A percentile compares a stretch with the other conserved stretches of the same genome.
These are phyloP conservation scores for Lepidostoma basale DNA, from an alignment of 1,140 invertebrate species.

Conservation along the genomic window DNA sequence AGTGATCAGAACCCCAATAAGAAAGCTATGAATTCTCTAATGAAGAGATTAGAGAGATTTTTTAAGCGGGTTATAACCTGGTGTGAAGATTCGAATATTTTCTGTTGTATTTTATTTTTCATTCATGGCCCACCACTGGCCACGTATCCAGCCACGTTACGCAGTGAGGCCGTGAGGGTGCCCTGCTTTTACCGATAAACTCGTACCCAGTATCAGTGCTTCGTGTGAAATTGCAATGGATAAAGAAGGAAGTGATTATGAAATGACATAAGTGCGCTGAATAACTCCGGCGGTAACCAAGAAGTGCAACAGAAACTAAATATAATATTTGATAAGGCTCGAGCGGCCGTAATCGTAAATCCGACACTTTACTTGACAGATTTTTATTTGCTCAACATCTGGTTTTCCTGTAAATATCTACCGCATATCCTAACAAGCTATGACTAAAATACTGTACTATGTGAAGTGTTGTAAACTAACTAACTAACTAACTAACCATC, in stretches of 20 bases:
- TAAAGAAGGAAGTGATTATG: constrained; percentile 41
- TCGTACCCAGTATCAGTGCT: constrained; percentile 22
- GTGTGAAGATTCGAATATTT: too few relatives aligned
- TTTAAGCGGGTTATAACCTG: too few relatives aligned
- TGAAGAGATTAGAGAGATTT: too few relatives aligned
- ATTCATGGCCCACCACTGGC: too few relatives aligned
- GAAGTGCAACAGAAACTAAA: not conserved
- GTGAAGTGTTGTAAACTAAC: too few relatives aligned
- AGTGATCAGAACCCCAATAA: too few relatives aligned
- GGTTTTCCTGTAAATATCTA: not conserved
- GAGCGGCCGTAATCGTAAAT: not conserved
- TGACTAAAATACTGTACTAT: not conserved
- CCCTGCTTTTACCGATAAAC: constrained; percentile 37
- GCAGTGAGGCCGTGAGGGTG: too few relatives aligned
- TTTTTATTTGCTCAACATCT: not conserved
- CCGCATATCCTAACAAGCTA: not conserved
- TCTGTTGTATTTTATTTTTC: too few relatives aligned
- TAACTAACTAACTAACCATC: too few relatives aligned
- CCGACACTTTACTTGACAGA: not conserved
- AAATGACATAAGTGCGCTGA: constrained; percentile 31
- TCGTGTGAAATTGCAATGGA: constrained; percentile 36
- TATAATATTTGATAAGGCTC: not conserved
- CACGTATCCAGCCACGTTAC: constrained; percentile 3
- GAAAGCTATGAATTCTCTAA: too few relatives aligned
- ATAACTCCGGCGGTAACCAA: constrained; percentile 13